Evolutionary conservation across 2,797 vertebrate genomes (phyloP).

Genomic region (Galagoides demidoff): DNA sequence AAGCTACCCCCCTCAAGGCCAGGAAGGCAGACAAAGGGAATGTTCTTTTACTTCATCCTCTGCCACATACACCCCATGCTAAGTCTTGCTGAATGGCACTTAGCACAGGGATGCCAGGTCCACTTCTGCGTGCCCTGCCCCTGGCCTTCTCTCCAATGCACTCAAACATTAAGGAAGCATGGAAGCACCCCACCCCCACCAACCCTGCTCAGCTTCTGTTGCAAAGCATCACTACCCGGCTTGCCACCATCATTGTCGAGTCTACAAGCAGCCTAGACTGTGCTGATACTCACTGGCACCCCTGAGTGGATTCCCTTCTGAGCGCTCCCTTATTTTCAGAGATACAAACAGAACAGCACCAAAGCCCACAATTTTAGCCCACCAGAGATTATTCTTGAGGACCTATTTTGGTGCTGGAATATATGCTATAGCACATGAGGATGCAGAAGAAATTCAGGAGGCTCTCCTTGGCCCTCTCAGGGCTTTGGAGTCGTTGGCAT

Average conservation of each 20-base stretch:
- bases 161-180: neutral
- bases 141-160: neutral
- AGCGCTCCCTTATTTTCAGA: neutral
- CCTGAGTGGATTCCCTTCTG: neutral
- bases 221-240: neutral
- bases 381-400: neutral
- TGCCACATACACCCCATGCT: neutral
- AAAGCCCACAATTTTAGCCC: neutral
- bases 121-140: fast-evolving
- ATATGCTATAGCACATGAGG: neutral
- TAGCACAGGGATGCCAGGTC: neutral
- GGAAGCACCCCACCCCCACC: neutral
- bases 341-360: neutral
- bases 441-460: neutral
- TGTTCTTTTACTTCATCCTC: neutral
- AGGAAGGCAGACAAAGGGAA: neutral
- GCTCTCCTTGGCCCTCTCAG: neutral
- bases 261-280: neutral
- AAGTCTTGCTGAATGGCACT: neutral
- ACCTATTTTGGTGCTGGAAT: neutral
- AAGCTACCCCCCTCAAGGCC: neutral
- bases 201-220: neutral
- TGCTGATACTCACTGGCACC: neutral
- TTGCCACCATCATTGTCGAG: neutral
- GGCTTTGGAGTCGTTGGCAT: neutral